Conservation (phyloP, 2,113 vertebrate genomes). For the Corynorhinus townsendii region DNA sequence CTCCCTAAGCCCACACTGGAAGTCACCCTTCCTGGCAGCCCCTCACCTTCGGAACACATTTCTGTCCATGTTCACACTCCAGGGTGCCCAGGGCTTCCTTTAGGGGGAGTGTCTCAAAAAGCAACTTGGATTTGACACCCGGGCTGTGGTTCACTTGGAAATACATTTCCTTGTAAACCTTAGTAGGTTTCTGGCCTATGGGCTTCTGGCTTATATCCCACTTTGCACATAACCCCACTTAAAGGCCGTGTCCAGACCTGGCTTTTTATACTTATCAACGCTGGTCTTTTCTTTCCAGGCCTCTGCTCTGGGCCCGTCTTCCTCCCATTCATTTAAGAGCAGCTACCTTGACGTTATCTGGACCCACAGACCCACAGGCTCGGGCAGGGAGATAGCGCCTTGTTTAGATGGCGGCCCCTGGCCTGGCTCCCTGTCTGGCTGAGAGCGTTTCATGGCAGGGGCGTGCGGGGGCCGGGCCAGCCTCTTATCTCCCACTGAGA, state of each 20-base stretch:
- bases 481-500: background rate
- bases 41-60: fast-evolving
- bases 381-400: background rate
- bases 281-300: background rate
- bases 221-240: background rate
- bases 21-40: background rate
- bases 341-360: background rate
- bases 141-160: background rate
- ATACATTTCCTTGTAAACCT: background rate
- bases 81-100: background rate
- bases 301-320: background rate
- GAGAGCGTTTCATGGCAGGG: background rate
- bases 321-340: background rate
- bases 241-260: background rate
- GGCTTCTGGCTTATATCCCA: background rate
- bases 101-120: too few species aligned
- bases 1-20: background rate
- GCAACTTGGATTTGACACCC: background rate
- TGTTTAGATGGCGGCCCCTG: fast-evolving
- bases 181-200: background rate
- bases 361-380: background rate
- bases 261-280: background rate
- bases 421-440: background rate
- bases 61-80: background rate
- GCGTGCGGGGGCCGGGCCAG: fast-evolving